Evolutionary conservation across 2,797 vertebrate genomes (phyloP).

Genomic region (Pangasius djambal): DNA sequence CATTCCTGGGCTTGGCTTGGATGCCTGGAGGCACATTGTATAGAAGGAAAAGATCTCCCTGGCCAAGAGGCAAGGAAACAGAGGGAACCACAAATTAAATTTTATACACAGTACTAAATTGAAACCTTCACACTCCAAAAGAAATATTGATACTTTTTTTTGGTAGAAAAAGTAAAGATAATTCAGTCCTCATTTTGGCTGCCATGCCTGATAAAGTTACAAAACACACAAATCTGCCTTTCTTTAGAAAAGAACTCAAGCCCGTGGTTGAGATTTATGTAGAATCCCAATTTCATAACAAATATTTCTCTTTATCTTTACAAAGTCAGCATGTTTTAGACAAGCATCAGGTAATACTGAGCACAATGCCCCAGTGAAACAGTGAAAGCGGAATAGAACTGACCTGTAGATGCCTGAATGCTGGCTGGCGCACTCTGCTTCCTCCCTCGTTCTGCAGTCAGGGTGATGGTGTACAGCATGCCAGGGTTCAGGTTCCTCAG

Average conservation of each 20-base stretch:
- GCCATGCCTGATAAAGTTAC: constrained; percentile 27
- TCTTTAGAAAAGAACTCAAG: constrained; percentile 16
- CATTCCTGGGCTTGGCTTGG: constrained; percentile 63
- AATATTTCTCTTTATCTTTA: neutral
- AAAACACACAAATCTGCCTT: constrained; percentile 11
- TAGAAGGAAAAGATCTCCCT: constrained; percentile 34
- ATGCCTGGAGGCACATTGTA: constrained; percentile 45
- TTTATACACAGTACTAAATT: constrained; percentile 12
- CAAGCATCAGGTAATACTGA: neutral
- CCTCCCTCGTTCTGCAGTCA: constrained; percentile 85
- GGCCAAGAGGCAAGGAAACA: constrained; percentile 19
- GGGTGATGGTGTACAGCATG: constrained; percentile 83
- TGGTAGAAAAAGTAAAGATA: constrained; percentile 14
- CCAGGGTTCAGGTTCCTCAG: constrained; percentile 81
- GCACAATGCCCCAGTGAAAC: neutral
- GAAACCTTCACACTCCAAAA: constrained; percentile 45
- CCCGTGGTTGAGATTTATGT: neutral
- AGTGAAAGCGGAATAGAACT: constrained; percentile 58
- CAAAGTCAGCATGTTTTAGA: neutral
- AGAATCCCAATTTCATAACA: neutral
- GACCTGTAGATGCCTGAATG: constrained; percentile 85
- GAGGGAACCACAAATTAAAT: constrained; percentile 37
- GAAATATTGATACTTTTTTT: constrained; percentile 42
- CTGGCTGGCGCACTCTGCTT: constrained; percentile 81
- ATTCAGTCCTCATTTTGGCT: constrained; percentile 14